These are phyloP conservation scores for Busseola fusca DNA, from an alignment of 2,888 invertebrate genomes.

Conservation along the genomic window DNA sequence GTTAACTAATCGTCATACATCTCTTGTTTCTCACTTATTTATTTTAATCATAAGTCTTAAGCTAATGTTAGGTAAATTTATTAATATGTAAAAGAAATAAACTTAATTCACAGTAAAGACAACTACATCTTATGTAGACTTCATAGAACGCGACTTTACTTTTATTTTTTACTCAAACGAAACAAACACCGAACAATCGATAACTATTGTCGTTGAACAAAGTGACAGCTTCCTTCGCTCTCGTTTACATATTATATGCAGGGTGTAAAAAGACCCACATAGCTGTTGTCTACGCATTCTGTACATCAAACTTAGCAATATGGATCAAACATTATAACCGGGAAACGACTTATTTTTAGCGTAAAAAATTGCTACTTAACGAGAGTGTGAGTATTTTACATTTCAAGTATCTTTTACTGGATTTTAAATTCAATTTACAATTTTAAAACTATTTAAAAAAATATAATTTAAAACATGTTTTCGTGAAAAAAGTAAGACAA, in stretches of 20 bases:
- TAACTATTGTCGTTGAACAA: constrained; percentile 40
- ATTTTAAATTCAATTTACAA: no score
- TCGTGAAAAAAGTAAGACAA: neutral
- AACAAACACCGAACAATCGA: constrained; percentile 18
- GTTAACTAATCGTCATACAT: constrained; percentile 41
- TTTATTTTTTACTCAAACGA: neutral
- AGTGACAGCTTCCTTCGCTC: neutral
- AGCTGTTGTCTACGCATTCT: neutral
- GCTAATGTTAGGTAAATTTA: constrained; percentile 23
- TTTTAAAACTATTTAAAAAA: no score
- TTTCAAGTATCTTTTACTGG: no score
- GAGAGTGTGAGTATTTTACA: no score
- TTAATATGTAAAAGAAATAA: no score
- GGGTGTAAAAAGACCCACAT: neutral
- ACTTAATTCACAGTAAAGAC: constrained; percentile 13
- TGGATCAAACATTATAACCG: neutral
- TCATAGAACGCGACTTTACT: constrained; percentile 5
- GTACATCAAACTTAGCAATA: neutral
- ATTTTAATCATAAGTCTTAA: constrained; percentile 10
- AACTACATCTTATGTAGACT: constrained; percentile 22
- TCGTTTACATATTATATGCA: neutral
- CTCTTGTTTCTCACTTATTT: constrained; percentile 24
- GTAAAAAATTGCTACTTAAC: neutral
- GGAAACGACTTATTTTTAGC: neutral
- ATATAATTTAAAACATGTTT: neutral